These are phyloP conservation scores for Actias luna DNA, from an alignment of 2,888 invertebrate genomes.

Conservation along the genomic window DNA sequence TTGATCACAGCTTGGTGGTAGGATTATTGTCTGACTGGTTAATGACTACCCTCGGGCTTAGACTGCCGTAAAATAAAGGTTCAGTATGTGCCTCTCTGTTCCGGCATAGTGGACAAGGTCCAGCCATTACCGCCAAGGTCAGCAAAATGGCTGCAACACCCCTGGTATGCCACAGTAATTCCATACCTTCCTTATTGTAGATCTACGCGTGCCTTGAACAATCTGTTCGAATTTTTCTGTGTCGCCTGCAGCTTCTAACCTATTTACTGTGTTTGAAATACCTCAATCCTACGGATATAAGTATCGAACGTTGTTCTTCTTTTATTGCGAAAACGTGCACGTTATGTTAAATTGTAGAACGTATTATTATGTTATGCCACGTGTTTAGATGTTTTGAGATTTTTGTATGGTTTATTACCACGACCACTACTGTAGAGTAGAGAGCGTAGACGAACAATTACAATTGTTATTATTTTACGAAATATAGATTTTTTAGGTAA, in stretches of 20 bases:
- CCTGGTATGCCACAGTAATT: neutral
- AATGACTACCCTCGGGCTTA: too few species aligned
- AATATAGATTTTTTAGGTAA: too few species aligned
- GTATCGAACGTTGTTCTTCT: constrained; percentile 17
- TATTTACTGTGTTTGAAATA: constrained; percentile 8
- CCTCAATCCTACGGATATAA: constrained; percentile 22
- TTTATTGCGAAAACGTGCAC: constrained; percentile 29
- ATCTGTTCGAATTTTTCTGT: neutral
- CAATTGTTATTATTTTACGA: too few species aligned
- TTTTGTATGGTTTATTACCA: neutral
- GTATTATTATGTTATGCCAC: constrained; percentile 5
- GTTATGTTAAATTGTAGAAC: constrained; percentile 21
- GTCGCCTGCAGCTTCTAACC: neutral
- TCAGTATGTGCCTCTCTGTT: too few species aligned
- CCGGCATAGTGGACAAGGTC: too few species aligned
- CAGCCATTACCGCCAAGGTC: too few species aligned
- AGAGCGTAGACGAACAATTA: neutral
- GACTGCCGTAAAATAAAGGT: too few species aligned
- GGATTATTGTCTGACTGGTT: too few species aligned
- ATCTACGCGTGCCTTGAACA: neutral
- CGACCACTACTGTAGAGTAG: neutral
- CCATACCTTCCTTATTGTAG: neutral
- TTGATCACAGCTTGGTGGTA: too few species aligned
- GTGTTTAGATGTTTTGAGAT: neutral
- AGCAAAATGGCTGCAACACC: too few species aligned